These are phyloP conservation scores for Heliconius ismenius DNA, from an alignment of 2,888 invertebrate species.

Conservation along the genomic window DNA sequence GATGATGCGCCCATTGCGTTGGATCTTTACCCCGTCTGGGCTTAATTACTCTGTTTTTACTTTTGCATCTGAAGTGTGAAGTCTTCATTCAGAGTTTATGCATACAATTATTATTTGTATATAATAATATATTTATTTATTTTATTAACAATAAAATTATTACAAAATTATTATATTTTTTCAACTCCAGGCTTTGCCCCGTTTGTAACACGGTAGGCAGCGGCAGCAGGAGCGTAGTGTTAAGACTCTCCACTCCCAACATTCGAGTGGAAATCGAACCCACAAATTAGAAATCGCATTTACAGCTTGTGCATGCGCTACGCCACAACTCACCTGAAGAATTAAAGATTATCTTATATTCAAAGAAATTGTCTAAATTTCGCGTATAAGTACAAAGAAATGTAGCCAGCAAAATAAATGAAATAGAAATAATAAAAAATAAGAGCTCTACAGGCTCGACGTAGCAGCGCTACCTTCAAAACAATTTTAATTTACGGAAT, in stretches of 20 bases:
- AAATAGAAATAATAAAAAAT: slow-evolving; percentile 42
- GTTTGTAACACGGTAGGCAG: no score
- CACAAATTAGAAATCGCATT: no score
- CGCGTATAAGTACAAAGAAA: slow-evolving; percentile 24
- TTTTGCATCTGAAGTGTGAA: slow-evolving; percentile 1
- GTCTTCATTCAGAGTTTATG: neutral
- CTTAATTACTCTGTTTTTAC: neutral
- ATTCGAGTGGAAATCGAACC: no score
- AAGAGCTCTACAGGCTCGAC: slow-evolving; percentile 39
- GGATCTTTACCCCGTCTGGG: neutral
- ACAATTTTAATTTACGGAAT: slow-evolving; percentile 49
- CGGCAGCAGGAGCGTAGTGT: no score
- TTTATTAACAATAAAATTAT: no score
- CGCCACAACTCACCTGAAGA: no score
- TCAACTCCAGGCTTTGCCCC: no score
- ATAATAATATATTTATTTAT: neutral
- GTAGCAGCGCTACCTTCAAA: slow-evolving; percentile 43
- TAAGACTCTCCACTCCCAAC: no score
- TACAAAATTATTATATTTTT: no score
- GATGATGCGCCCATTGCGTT: neutral
- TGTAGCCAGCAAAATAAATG: slow-evolving; percentile 35
- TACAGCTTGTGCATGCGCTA: no score
- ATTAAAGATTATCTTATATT: neutral
- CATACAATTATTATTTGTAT: neutral
- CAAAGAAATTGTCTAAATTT: neutral